phyloP scores from a whole-genome alignment of 1,140 invertebrate species.

The Eupristina koningsbergeri region DNA sequence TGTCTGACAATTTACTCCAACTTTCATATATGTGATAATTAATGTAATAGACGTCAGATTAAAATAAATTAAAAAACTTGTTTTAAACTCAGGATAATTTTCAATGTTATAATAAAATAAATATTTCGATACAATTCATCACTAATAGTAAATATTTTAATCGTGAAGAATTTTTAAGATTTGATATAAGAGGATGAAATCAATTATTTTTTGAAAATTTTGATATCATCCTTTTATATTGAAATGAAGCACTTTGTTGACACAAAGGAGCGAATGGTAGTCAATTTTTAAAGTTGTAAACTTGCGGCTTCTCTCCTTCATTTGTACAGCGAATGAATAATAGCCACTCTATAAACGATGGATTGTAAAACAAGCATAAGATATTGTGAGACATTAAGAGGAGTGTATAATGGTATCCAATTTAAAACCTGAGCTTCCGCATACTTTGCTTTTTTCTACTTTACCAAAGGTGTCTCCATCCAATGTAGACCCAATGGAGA shows the following conservation, averaged over 20 bases:
- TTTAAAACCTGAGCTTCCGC: neutral
- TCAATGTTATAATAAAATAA: no score
- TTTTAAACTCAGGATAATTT: no score
- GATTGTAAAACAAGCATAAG: neutral
- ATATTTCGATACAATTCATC: no score
- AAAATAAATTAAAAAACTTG: no score
- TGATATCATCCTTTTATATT: no score
- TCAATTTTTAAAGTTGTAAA: neutral
- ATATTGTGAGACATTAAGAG: neutral
- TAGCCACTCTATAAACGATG: conserved; percentile 15
- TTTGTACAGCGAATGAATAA: conserved; percentile 3
- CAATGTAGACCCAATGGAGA: neutral
- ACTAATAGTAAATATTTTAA: no score
- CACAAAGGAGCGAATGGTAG: neutral
- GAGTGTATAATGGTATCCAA: neutral
- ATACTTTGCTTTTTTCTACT: neutral
- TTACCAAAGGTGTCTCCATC: neutral
- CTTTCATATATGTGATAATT: conserved; percentile 29
- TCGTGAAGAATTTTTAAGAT: no score
- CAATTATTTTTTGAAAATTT: neutral
- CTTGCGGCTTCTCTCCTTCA: neutral
- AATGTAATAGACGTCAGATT: no score
- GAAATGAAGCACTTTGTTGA: neutral
- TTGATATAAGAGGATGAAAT: neutral
- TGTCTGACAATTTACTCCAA: neutral